phyloP scores from a whole-genome alignment of 92 coral and sea anemone species.

The Zoanthus sociatus region DNA sequence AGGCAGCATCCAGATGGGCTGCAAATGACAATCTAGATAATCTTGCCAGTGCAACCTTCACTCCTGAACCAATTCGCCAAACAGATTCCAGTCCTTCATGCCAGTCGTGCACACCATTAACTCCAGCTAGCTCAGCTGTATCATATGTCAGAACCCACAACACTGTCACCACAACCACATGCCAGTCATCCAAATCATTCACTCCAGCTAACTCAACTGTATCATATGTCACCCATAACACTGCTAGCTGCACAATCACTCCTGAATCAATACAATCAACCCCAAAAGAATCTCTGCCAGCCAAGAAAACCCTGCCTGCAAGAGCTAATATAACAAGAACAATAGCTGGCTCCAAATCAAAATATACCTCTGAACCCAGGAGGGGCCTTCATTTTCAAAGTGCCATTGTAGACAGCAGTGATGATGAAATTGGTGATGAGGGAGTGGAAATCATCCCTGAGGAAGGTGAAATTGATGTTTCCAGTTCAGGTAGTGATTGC shows the following conservation, averaged over 20 bases:
- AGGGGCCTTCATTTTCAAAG: slow-evolving; percentile 37
- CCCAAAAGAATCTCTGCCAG: slow-evolving; percentile 49
- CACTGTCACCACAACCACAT: slow-evolving; percentile 1
- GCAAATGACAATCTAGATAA: background rate
- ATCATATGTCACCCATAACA: background rate
- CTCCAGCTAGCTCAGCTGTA: background rate
- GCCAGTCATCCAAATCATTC: background rate
- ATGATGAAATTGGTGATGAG: slow-evolving; percentile 44
- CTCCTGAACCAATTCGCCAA: slow-evolving; percentile 7
- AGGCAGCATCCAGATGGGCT: slow-evolving; percentile 41
- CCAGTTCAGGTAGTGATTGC: slow-evolving; percentile 31
- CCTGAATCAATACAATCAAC: slow-evolving; percentile 55
- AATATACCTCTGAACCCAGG: slow-evolving; percentile 39
- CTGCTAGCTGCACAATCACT: background rate
- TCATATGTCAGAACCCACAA: background rate
- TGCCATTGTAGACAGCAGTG: slow-evolving; percentile 43
- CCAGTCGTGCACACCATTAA: slow-evolving; percentile 16
- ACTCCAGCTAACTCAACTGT: background rate
- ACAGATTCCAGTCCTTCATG: slow-evolving; percentile 10
- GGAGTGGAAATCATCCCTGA: slow-evolving; percentile 47
- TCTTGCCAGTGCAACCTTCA: slow-evolving; percentile 3
- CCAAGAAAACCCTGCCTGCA: slow-evolving; percentile 54
- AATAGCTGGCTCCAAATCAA: slow-evolving; percentile 35
- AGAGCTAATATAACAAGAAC: slow-evolving; percentile 10
- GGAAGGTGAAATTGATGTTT: slow-evolving; percentile 25